These are phyloP conservation scores for Gila orcuttii DNA, from an alignment of 2,113 vertebrate species.

Conservation along the genomic window DNA sequence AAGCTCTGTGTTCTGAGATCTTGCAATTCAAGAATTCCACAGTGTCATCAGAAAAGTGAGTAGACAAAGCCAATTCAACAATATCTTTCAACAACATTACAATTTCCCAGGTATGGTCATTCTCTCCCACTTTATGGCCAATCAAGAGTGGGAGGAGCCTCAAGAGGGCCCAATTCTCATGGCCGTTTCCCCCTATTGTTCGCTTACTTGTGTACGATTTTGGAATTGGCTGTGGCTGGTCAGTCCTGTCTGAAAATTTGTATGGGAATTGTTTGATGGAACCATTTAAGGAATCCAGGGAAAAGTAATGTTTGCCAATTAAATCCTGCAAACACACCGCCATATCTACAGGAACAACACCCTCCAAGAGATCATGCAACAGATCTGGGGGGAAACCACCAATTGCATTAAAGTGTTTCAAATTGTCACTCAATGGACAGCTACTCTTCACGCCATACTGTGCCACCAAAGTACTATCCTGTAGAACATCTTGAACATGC, in stretches of 20 bases:
- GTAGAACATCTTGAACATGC: background rate
- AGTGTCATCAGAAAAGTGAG: background rate
- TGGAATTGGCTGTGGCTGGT: constrained; percentile 11
- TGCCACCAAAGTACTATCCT: too few relatives aligned
- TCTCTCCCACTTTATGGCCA: background rate
- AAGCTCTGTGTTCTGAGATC: background rate
- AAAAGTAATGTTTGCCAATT: constrained; percentile 9
- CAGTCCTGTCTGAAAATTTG: background rate
- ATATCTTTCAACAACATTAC: background rate
- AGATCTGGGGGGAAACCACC: background rate
- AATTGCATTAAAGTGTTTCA: background rate
- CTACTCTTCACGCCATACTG: background rate
- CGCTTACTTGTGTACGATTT: background rate
- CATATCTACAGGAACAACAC: background rate
- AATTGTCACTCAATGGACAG: background rate
- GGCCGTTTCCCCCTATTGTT: background rate
- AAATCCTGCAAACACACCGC: background rate
- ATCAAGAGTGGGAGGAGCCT: background rate
- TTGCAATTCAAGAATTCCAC: background rate
- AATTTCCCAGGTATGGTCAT: background rate
- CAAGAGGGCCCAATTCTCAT: background rate
- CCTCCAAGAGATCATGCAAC: background rate
- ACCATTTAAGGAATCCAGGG: background rate
- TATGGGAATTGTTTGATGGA: background rate
- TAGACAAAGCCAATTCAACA: background rate